A percentile compares a stretch with the other conserved stretches of the same genome.
phyloP scores from a whole-genome alignment of 2,113 vertebrate species.

The Phocoena phocoena region DNA sequence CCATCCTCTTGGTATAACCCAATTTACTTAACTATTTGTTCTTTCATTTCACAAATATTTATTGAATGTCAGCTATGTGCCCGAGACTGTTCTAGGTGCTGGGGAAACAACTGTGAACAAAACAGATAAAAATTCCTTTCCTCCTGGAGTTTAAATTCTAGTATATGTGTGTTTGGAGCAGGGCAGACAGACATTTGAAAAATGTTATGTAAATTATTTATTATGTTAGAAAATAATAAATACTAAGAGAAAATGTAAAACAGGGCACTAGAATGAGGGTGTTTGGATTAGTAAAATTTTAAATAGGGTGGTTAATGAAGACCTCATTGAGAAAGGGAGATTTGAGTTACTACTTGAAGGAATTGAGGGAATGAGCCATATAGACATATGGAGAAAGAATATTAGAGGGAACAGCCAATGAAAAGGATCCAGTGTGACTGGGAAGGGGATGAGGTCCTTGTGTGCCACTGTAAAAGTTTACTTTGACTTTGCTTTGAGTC shows the following conservation, averaged over 20 bases:
- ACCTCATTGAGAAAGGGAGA: background rate
- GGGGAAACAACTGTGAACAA: background rate
- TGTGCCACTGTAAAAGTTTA: background rate
- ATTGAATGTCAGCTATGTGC: background rate
- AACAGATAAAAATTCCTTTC: background rate
- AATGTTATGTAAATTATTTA: background rate
- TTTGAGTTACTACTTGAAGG: background rate
- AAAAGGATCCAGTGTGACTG: background rate
- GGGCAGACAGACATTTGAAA: background rate
- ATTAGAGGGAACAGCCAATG: background rate
- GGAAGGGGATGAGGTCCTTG: background rate
- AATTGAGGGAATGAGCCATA: background rate
- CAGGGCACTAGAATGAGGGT: background rate
- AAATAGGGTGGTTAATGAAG: background rate
- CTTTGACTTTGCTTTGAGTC: conserved; percentile 55
- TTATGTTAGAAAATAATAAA: background rate
- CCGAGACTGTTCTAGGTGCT: background rate
- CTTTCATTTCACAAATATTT: conserved; percentile 36
- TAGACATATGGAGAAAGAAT: background rate
- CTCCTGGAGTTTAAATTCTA: conserved; percentile 27
- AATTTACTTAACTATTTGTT: conserved; percentile 3
- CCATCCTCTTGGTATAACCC: background rate
- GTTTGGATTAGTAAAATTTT: background rate
- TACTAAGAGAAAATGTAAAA: background rate
- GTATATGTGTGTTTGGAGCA: background rate